Percentiles rank a stretch among this genome's conserved stretches.
These are phyloP conservation scores for Andrena cerasifolii DNA, from an alignment of 1,140 invertebrate species.

Conservation along the genomic window DNA sequence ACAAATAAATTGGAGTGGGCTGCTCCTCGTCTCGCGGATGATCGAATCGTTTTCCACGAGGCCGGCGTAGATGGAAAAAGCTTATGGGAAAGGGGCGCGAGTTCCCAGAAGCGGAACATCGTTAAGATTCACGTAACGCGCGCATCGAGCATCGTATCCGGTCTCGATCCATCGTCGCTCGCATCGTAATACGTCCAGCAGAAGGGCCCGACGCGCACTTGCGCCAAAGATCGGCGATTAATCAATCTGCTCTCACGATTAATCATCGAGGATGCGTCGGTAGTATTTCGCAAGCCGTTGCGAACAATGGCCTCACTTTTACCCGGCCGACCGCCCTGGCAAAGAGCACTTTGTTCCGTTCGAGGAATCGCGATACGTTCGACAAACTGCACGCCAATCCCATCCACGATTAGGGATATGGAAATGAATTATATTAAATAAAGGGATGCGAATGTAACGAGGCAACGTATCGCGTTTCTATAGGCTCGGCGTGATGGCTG, in stretches of 20 bases:
- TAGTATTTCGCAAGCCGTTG: slow-evolving; percentile 36
- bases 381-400: slow-evolving; percentile 5
- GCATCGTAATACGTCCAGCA: slow-evolving; percentile 26
- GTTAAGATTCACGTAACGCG: slow-evolving; percentile 53
- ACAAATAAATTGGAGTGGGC: no score
- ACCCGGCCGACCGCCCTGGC: slow-evolving; percentile 5
- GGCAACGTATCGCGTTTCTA: not conserved
- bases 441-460: not conserved
- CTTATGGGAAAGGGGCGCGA: not conserved
- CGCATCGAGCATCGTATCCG: slow-evolving; percentile 39
- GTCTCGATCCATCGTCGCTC: slow-evolving; percentile 36
- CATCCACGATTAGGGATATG: slow-evolving; percentile 11
- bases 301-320: slow-evolving; percentile 50
- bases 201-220: not conserved
- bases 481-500: not conserved
- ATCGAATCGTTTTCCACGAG: slow-evolving; percentile 1
- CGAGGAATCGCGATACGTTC: slow-evolving; percentile 12
- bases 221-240: slow-evolving; percentile 26
- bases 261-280: slow-evolving; percentile 49
- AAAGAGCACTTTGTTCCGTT: slow-evolving; percentile 31
- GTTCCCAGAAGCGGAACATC: slow-evolving; percentile 22
- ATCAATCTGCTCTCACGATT: slow-evolving; percentile 53
- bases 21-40: not conserved
- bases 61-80: slow-evolving; percentile 20
- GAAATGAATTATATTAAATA: slow-evolving; percentile 14